Evolutionary conservation across 2,888 invertebrate species (phyloP), one percentile per base, ranked within the genome.

Genomic region (Plusia festucae): DNA sequence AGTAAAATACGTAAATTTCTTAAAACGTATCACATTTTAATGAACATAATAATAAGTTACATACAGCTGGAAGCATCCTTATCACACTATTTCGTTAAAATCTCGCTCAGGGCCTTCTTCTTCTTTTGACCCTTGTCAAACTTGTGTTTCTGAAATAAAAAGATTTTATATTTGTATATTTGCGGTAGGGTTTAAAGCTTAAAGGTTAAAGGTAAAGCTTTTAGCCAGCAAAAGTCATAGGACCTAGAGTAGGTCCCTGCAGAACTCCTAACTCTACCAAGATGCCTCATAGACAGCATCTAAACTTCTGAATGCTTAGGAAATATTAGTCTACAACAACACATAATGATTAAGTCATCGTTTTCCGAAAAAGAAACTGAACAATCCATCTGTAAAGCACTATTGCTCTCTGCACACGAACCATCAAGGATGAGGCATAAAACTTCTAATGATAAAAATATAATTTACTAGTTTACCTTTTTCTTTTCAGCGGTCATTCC

Each of bases 401-500:
- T 24, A 24, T 24, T 24, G 2, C 5, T 24, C 24, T 24, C 24
- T 24, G 7, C 27, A 1, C 4, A 27, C 7, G 27, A 8, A 24
- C 24, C 27, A 7, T 7, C 27, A 9, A 30, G n/a, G n/a, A n/a
- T n/a, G n/a, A 30, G 30, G 0, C 30, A 30, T 9, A 30, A 30
- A 30, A 30, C 9, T 30, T 30, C 30, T 2, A 34, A 0, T 15
- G 2, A 1, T 52, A 32, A 20, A 15, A 5, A 46, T 13, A 2
- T n/a, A 59, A 34, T 46, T n/a, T n/a, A n/a, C n/a, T n/a, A n/a
- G n/a, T n/a, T n/a, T 81, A 94, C 95, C 94, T 95, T 96, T 79
- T 95, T 96, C 79, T 91, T 90, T 64, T 95, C 95, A 5, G 95
- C 93, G 1, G 95, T 96, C 82, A 96, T 90, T 1, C 96, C 96